Evolutionary conservation across 2,113 vertebrate species (phyloP), one percentile per base, ranked within the genome.

Genomic region (Zosterops hypoxanthus): DNA sequence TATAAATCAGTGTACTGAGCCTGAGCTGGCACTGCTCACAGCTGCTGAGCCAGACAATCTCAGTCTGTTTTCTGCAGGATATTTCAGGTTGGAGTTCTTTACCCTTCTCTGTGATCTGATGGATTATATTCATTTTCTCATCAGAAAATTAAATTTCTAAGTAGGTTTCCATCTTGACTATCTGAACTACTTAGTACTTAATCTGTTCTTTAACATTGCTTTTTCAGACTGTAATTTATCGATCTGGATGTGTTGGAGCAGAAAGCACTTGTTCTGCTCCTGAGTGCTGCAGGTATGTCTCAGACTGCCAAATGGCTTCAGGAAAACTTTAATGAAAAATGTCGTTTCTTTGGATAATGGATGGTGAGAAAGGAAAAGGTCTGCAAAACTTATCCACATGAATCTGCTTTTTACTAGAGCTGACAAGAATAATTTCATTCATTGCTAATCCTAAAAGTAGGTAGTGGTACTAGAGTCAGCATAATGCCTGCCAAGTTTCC

Each of bases 401-500:
- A 85, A 79, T 76, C 73, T 89, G 49, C 57, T 81, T 85, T 94
- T 87, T 64, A 79, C 65, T 59, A 72, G 77, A 79, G 61, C 71
- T 80, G 89, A 72, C 78, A 73, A 90, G 63, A 85, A 84, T 82
- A 33, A 87, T 92, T 89, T 95, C 82, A 82, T 73, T 91, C 71
- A 82, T 46, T 68, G 70, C 84, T 91, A 82, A 59, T 90, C 59
- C 78, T 94, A 29, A 57, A 91, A 75, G 76, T 41, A 72, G 61
- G 73, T 75, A 53, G 63, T 19, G 18, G 49, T 88, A 84, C 61
- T 71, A 6, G 49, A 87, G 81, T 89, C 89, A 94, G 89, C 91
- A 94, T 50, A 89, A 85, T 2, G 49, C 55, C 70, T 95, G 86
- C 88, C 91, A 95, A 60, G 47, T 66, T 90, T 89, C 73, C 75